phyloP scores from a whole-genome alignment of 2,888 invertebrate species.

The Creontiades dilutus region DNA sequence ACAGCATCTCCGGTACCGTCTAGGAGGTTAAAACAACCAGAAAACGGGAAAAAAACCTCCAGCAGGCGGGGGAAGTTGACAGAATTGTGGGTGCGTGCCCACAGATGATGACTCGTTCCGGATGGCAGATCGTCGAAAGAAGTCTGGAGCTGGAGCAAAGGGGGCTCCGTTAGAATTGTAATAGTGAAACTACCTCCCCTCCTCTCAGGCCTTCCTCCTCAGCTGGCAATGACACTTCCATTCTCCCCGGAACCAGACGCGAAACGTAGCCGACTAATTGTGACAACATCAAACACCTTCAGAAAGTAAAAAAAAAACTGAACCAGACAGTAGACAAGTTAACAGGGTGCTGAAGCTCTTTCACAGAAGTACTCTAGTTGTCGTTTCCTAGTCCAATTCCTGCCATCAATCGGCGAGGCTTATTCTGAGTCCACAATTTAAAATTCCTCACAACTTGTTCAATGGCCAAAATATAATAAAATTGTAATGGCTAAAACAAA shows the following conservation, averaged over 20 bases:
- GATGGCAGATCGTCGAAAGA: constrained; percentile 45
- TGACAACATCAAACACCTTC: constrained; percentile 42
- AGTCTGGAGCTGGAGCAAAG: not conserved
- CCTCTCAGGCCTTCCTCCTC: not conserved
- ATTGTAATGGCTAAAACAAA: too few species aligned
- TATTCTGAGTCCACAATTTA: too few species aligned
- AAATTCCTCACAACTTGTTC: too few species aligned
- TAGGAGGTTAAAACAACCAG: constrained; percentile 7
- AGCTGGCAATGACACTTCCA: constrained; percentile 13
- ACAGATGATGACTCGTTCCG: constrained; percentile 47
- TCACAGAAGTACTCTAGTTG: too few species aligned
- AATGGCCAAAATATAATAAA: too few species aligned
- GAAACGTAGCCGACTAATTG: constrained; percentile 11
- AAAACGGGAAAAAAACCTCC: constrained; percentile 5
- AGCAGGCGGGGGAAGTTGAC: constrained; percentile 3
- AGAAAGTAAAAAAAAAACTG: not conserved
- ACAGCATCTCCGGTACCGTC: not conserved
- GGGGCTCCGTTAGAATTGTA: constrained; percentile 40
- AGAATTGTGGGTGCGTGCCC: constrained; percentile 50
- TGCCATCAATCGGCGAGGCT: too few species aligned
- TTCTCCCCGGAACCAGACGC: not conserved
- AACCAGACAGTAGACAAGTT: not conserved
- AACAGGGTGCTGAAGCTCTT: too few species aligned
- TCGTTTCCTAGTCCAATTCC: too few species aligned
- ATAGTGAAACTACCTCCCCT: constrained; percentile 23